These are phyloP conservation scores for Monopis laevigella DNA, from an alignment of 2,888 invertebrate genomes.

Conservation along the genomic window DNA sequence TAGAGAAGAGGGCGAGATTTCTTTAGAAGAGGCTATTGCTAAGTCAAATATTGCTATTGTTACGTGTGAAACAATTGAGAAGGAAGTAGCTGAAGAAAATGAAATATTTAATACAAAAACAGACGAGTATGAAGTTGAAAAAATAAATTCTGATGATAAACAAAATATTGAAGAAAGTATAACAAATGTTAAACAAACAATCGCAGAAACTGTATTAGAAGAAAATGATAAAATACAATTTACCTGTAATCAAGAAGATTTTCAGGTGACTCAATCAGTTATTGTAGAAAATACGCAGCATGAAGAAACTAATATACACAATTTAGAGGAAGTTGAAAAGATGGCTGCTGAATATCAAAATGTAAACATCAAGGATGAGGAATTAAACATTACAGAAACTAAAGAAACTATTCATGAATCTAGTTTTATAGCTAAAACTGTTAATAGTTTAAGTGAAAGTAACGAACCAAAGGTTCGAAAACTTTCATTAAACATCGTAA, in stretches of 20 bases:
- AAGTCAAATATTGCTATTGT: slow-evolving; percentile 11
- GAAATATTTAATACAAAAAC: no score
- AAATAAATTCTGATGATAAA: slow-evolving; percentile 17
- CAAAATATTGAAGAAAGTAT: slow-evolving; percentile 17
- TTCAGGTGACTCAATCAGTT: no score
- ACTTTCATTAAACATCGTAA: slow-evolving; percentile 1
- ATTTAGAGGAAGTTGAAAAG: slow-evolving; percentile 18
- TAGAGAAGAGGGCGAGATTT: slow-evolving; percentile 20
- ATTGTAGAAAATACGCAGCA: slow-evolving; percentile 18
- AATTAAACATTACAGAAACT: not conserved
- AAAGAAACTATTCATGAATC: not conserved
- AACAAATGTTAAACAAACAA: slow-evolving; percentile 14
- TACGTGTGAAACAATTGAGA: not conserved
- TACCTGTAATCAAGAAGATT: no score
- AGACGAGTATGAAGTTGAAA: not conserved
- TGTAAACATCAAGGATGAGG: not conserved
- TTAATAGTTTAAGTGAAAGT: slow-evolving; percentile 21
- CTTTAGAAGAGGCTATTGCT: slow-evolving; percentile 18
- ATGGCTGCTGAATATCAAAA: slow-evolving; percentile 11
- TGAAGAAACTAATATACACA: slow-evolving; percentile 13
- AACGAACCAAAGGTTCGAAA: slow-evolving; percentile 12
- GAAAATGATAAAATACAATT: no score
- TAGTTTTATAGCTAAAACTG: slow-evolving; percentile 12
- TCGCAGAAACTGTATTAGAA: no score
- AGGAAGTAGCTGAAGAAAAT: slow-evolving; percentile 11